Percentiles rank a stretch among this genome's conserved stretches.
These are phyloP conservation scores for Rhagium mordax DNA, from an alignment of 2,888 invertebrate genomes.

Conservation along the genomic window DNA sequence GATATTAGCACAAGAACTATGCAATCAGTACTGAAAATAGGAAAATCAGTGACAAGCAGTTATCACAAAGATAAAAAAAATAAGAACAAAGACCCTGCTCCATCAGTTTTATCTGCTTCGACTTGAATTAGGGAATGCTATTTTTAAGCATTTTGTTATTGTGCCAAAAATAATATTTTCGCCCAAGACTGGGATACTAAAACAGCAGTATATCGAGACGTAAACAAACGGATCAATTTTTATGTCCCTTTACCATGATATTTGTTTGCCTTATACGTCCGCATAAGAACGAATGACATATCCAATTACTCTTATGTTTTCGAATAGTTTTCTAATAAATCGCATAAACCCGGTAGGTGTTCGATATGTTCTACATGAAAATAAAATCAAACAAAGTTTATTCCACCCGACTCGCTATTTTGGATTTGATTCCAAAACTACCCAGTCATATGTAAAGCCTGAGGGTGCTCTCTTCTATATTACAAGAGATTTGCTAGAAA, in stretches of 20 bases:
- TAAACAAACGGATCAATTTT: constrained; percentile 28
- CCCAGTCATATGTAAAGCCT: constrained; percentile 10
- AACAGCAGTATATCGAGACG: constrained; percentile 5
- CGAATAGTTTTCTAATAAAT: constrained; percentile 11
- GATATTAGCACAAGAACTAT: not conserved
- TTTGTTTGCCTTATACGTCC: constrained; percentile 11
- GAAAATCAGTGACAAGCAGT: too few species aligned
- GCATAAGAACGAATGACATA: not conserved
- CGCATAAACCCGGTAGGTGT: constrained; percentile 38
- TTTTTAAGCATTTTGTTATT: not conserved
- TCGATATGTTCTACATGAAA: constrained; percentile 48
- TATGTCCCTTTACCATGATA: constrained; percentile 6
- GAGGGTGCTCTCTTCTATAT: constrained; percentile 18
- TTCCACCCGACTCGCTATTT: not conserved
- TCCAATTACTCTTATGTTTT: constrained; percentile 11
- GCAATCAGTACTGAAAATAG: not conserved
- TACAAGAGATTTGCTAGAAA: constrained; percentile 28
- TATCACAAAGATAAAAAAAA: too few species aligned
- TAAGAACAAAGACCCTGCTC: not conserved
- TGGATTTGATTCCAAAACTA: not conserved
- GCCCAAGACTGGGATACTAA: not conserved
- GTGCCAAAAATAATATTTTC: not conserved
- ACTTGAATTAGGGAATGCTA: not conserved
- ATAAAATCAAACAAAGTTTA: constrained; percentile 34
- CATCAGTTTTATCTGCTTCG: not conserved